Evolutionary conservation across 1,140 invertebrate genomes (phyloP).

Genomic region (Teleogryllus occipitalis): DNA sequence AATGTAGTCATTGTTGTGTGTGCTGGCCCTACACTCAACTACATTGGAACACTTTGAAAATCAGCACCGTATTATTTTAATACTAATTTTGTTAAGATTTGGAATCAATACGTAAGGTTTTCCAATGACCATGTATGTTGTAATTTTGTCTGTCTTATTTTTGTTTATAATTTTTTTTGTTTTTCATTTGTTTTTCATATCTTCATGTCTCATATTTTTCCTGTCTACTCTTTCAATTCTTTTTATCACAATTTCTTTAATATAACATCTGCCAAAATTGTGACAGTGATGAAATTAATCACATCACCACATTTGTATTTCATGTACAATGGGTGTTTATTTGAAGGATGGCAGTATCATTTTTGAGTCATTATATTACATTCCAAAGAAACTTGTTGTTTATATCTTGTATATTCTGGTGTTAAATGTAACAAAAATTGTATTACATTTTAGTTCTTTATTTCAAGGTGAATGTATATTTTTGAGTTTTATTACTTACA

Average conservation of each 20-base stretch:
- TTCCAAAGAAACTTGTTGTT: constrained; percentile 22
- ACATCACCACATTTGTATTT: not conserved
- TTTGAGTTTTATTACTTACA: constrained; percentile 18
- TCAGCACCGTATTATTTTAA: not conserved
- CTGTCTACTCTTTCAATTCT: not conserved
- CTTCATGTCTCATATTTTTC: not conserved
- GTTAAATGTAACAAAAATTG: constrained; percentile 12
- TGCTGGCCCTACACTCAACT: not conserved
- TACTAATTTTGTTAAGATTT: not conserved
- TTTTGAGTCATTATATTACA: constrained; percentile 13
- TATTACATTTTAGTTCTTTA: constrained; percentile 11
- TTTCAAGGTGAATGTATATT: constrained; percentile 21
- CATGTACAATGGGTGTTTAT: not conserved
- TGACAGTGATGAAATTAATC: not conserved
- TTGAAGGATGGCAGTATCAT: not conserved
- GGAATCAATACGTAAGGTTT: too few relatives aligned
- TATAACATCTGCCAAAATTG: not conserved
- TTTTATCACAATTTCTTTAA: not conserved
- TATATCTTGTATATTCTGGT: constrained; percentile 20
- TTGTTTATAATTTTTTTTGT: not conserved
- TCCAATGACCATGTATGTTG: too few relatives aligned
- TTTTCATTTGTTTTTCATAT: not conserved
- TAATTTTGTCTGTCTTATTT: too few relatives aligned
- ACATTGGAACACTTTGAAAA: not conserved
- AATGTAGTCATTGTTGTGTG: not conserved